These are phyloP conservation scores for Falco naumanni DNA, from an alignment of 2,797 vertebrate genomes.

Conservation along the genomic window DNA sequence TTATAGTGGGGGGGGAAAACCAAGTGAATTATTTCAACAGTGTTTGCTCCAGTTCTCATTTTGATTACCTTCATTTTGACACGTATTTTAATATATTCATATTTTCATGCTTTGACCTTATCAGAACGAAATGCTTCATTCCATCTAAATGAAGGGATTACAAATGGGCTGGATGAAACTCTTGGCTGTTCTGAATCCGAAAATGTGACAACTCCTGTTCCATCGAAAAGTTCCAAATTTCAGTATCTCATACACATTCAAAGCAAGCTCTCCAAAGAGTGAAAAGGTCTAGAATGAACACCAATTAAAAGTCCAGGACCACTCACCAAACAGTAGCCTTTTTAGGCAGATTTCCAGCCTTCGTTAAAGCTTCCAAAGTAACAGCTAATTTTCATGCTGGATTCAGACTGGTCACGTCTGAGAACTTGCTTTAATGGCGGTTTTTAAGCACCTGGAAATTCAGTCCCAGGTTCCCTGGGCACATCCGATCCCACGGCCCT, in stretches of 20 bases:
- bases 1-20: not conserved
- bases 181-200: constrained; percentile 29
- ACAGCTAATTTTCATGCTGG: not conserved
- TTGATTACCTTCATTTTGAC: constrained; percentile 73
- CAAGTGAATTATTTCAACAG: constrained; percentile 37
- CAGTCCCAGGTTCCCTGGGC: not conserved
- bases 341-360: constrained; percentile 21
- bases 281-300: constrained; percentile 34
- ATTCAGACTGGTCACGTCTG: not conserved
- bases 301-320: constrained; percentile 21
- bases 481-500: not conserved
- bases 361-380: constrained; percentile 17
- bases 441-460: constrained; percentile 13
- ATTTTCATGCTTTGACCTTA: constrained; percentile 70
- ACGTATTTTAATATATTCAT: constrained; percentile 69
- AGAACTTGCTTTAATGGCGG: not conserved
- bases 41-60: constrained; percentile 67
- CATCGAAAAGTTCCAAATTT: constrained; percentile 27
- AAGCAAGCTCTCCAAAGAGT: constrained; percentile 17
- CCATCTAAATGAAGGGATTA: constrained; percentile 71
- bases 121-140: constrained; percentile 61
- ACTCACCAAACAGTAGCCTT: not conserved
- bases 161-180: constrained; percentile 56
- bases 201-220: constrained; percentile 54
- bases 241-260: not conserved